Evolutionary conservation across 2,797 vertebrate species (phyloP), one percentile per base, ranked within the genome.

Genomic region (Numenius phaeopus): DNA sequence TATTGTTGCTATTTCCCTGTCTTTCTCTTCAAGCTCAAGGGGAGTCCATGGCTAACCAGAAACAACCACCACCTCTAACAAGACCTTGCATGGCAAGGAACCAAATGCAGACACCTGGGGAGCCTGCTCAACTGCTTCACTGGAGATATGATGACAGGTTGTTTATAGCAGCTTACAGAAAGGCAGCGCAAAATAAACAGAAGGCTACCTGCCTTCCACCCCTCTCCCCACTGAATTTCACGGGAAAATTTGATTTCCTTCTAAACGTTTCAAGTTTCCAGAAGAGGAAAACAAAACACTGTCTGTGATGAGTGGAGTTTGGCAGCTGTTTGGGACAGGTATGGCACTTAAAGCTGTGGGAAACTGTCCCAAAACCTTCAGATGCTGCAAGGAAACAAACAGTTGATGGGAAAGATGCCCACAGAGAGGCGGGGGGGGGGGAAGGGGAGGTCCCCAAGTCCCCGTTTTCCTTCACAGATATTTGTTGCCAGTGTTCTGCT

Each of bases 241-340:
- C 59, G 47, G 67, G 64, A 64, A 90, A 94, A 70, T 46, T 69
- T 77, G 32, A 85, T 89, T 93, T 87, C 64, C 64, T 91, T 71
- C 65, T 44, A 47, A 91, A 50, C 0, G 1, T 66, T 90, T 94
- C 87, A 30, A 27, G 80, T 83, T 83, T 90, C 44, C 71, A 83
- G 64, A 84, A 20, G 75, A 77, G 71, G 49, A 32, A 44, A 93
- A 89, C 75, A 91, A 94, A 95, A 42, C 10, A 4, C 29, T n/a
- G 58, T 6, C 80, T 70, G 90, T 49, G 80, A 80, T 77, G 64
- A 83, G 77, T 67, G 71, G 81, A 24, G 71, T 18, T 39, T 95
- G 95, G 96, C 96, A 96, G 88, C 92, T 65, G 75, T 26, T 44
- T 0, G 11, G 93, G 91, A 89, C 92, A 97, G 94, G 95, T 95